Percentiles rank a stretch among this genome's conserved stretches.
These are phyloP conservation scores for Mormoops blainvillei DNA, from an alignment of 2,113 vertebrate species.

Conservation along the genomic window DNA sequence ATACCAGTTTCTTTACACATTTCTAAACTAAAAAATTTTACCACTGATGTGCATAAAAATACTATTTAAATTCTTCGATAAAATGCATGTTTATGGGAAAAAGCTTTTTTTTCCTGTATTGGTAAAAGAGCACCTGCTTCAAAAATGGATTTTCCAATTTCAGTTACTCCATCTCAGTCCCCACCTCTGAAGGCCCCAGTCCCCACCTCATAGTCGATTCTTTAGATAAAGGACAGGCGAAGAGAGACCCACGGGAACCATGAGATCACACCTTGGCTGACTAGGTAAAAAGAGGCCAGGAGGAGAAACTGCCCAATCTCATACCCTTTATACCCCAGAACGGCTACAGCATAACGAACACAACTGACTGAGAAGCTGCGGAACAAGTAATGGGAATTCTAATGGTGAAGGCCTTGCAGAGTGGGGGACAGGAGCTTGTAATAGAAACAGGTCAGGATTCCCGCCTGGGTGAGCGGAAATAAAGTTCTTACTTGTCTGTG, in stretches of 20 bases:
- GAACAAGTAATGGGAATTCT: neutral
- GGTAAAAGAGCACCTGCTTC: neutral
- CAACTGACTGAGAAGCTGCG: neutral
- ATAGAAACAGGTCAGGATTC: neutral
- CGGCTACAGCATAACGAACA: neutral
- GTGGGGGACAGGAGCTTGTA: neutral
- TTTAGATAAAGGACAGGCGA: neutral
- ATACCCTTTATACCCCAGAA: neutral
- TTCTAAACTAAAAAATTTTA: neutral
- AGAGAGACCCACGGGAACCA: neutral
- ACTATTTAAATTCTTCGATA: constrained; percentile 17
- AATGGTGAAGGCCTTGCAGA: neutral
- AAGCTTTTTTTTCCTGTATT: neutral
- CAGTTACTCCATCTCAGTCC: neutral
- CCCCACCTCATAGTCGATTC: neutral
- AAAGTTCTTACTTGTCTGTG: neutral
- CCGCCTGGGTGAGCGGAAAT: neutral
- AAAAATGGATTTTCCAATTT: neutral
- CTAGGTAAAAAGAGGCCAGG: neutral
- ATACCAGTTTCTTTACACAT: neutral
- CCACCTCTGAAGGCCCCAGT: neutral
- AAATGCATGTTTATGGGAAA: neutral
- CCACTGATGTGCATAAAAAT: neutral
- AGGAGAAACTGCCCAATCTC: neutral
- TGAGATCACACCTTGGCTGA: neutral